Evolutionary conservation across 2,888 invertebrate species (phyloP), one percentile per base, ranked within the genome.

Genomic region (Steinernema carpocapsae): DNA sequence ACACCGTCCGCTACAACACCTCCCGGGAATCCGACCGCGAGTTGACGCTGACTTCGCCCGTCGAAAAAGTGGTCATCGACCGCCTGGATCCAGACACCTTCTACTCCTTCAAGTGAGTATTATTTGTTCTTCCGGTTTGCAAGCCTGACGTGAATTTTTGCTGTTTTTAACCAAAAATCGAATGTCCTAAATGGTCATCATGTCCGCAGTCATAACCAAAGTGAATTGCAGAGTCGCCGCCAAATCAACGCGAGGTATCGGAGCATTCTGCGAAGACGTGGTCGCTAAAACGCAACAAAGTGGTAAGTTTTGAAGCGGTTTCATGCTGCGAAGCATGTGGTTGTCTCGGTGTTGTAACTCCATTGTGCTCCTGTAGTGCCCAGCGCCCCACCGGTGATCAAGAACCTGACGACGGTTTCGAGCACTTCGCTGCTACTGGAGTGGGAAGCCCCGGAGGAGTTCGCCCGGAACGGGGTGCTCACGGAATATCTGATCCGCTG

Each of bases 211-310:
- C 14, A 51, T 42, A 7, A 6, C 6, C 71, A 59, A 51, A 32
- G 26, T 52, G 91, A 94, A 94, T 90, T 93, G 97, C 86, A 95
- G 96, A 94, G 90, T 99, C 84, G 95, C 96, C 17, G 97, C 97
- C 76, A 91, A 94, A 82, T 95, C 95, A 19, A 93, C 93, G 86
- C 91, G 93, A 80, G 97, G 97, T 14, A 96, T 95, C 89, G 97
- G 97, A 19, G 95, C 95, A 43, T 94, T 94, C 74, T 96, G 96
- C 19, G 94, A 95, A 48, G 94, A 94, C 17, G 93, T 95, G 82
- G 93, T 94, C 81, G 94, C 94, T 84, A 92, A 94, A 90, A 97
- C 97, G 72, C 94, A 95, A 89, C 94, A 94, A 92, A 96, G 95
- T 91, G 94, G 97, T 97, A 93, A 93, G 95, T 91, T 70, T 56